A percentile compares a stretch with the other conserved stretches of the same genome.
These are phyloP conservation scores for Montipora capricornis DNA, from an alignment of 64 coral and sea anemone genomes.

Conservation along the genomic window DNA sequence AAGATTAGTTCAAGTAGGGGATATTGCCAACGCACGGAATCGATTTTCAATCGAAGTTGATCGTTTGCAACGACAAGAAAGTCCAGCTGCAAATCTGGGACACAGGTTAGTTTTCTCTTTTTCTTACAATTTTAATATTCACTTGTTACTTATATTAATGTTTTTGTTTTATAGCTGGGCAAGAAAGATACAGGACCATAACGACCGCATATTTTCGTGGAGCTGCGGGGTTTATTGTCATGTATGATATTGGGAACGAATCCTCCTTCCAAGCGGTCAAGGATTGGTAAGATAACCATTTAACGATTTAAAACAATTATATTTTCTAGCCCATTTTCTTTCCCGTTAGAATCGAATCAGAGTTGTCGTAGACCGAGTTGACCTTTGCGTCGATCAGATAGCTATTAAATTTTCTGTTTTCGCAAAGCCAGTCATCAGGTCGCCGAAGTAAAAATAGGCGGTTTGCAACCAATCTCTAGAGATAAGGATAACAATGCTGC, in stretches of 20 bases:
- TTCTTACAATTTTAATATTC: neutral
- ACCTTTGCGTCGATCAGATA: no score
- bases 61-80: slow-evolving; percentile 97
- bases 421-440: no score
- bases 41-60: slow-evolving; percentile 97
- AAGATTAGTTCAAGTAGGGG: slow-evolving; percentile 93
- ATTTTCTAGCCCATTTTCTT: no score
- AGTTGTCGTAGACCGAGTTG: no score
- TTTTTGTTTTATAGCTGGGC: slow-evolving; percentile 84
- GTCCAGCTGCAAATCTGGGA: slow-evolving; percentile 99
- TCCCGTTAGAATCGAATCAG: no score
- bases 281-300: slow-evolving; percentile 78
- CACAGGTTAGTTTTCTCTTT: slow-evolving; percentile 67
- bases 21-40: slow-evolving; percentile 95
- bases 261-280: slow-evolving; percentile 93
- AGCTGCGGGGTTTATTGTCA: slow-evolving; percentile 97
- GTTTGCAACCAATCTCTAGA: no score
- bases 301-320: no score
- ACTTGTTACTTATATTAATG: no score
- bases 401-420: no score
- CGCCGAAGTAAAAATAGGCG: no score
- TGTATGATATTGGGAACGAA: slow-evolving; percentile 99
- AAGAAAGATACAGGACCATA: slow-evolving; percentile 98
- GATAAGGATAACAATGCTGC: no score
- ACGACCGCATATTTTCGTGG: slow-evolving; percentile 97